Evolutionary conservation across 2,888 invertebrate species (phyloP).

Genomic region (Catocala nupta): DNA sequence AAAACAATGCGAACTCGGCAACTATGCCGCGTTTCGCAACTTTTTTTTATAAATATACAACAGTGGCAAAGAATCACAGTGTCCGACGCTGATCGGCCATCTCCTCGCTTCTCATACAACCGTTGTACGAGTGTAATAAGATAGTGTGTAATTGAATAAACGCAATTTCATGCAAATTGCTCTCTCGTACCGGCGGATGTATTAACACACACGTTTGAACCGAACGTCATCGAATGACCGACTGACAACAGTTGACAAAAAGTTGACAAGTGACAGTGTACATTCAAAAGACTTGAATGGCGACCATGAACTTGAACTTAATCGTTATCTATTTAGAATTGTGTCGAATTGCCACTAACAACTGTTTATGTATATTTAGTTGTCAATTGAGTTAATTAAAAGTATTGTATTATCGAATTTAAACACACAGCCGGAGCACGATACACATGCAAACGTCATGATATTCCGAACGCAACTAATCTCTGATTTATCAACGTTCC

Average conservation of each 20-base stretch:
- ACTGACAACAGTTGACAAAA: constrained; percentile 68
- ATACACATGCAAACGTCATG: constrained; percentile 45
- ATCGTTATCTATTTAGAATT: constrained; percentile 37
- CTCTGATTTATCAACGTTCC: constrained; percentile 62
- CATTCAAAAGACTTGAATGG: constrained; percentile 62
- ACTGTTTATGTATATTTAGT: constrained; percentile 32
- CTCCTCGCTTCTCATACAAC: constrained; percentile 64
- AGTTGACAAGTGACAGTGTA: constrained; percentile 68
- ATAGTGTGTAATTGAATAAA: constrained; percentile 83
- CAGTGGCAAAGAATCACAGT: constrained; percentile 61
- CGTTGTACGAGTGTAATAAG: constrained; percentile 68
- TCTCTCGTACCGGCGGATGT: constrained; percentile 63
- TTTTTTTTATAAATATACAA: constrained; percentile 61
- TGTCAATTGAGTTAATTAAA: constrained; percentile 30
- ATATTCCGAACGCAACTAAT: constrained; percentile 66
- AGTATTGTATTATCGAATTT: constrained; percentile 27
- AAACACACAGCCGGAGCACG: constrained; percentile 24
- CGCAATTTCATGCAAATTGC: constrained; percentile 80
- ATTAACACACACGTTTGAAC: constrained; percentile 73
- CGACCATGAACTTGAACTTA: constrained; percentile 77
- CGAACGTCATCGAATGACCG: constrained; percentile 73
- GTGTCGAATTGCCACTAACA: constrained; percentile 30
- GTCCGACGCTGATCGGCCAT: constrained; percentile 67
- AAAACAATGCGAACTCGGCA: constrained; percentile 67
- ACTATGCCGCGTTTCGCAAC: constrained; percentile 41